Base-by-base conservation (phyloP, 1,140 invertebrate genomes). In the Hesperophylax magnus region DNA sequence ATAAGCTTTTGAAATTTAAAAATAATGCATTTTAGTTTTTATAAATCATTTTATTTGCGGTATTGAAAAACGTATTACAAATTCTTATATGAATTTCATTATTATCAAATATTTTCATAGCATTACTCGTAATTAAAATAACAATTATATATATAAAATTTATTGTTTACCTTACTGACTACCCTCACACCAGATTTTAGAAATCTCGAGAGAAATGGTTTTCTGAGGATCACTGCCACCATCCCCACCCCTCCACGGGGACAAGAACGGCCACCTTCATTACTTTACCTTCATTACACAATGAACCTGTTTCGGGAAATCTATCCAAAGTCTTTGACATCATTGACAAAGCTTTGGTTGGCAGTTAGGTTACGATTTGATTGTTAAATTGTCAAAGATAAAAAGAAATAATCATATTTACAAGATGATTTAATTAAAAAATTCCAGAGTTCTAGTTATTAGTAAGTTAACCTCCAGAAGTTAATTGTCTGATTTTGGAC, bases 31-130 rank as follows among this genome's bases (percentile, higher is more conserved):
- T 77, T 24, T 4, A 39, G 27, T 69, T 78, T 79, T 79, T 79
- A 79, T 72, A 79, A 79, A 79, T 79, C 67, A 72, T 79, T 79
- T 79, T 79, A 79, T 67, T 79, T 72, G 67, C 63, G 31, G 78
- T 79, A 79, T 79, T 79, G 65, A 79, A 79, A 79, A 79, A 72
- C 78, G 78, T 79, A 79, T 79, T 79, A 79, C 78, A 79, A 72
- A 79, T 79, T 74, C 69, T 79, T 72, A 79, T 31, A 72, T 60
- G 69, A 60, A 67, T 71, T 79, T 79, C 54, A 79, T 72, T 79
- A 74, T 79, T 79, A 79, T 65, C 69, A 79, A 79, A 79, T 79
- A 79, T 79, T 79, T 79, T 74, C 78, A 79, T 79, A 79, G 78
- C 63, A 79, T 76, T 79, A 79, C 78, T 79, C 78, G 65, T 79